phyloP scores from a whole-genome alignment of 2,888 invertebrate genomes.

The Andrena chrysosceles region DNA sequence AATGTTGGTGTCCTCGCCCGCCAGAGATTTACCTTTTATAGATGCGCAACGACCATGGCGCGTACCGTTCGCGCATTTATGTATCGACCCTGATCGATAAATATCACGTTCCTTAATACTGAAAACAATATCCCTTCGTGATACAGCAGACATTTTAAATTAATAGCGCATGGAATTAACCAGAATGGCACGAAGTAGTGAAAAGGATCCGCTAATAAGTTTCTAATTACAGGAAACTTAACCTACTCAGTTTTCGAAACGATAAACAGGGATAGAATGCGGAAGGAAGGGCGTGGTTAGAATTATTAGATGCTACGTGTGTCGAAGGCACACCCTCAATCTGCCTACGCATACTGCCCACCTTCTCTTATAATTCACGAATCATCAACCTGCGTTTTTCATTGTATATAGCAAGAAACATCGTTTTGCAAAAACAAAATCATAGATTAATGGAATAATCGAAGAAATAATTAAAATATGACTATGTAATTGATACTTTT shows the following conservation, averaged over 20 bases:
- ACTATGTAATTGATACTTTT: too few relatives aligned
- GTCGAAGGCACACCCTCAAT: conserved; percentile 69
- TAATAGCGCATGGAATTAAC: too few relatives aligned
- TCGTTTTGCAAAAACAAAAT: background rate
- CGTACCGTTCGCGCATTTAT: too few relatives aligned
- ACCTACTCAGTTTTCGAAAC: conserved; percentile 25
- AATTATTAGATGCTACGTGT: conserved; percentile 51
- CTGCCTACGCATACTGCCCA: conserved; percentile 64
- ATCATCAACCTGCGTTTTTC: conserved; percentile 12
- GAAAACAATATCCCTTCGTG: too few relatives aligned
- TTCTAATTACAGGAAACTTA: background rate
- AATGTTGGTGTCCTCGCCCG: background rate
- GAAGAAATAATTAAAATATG: too few relatives aligned
- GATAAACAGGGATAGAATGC: conserved; percentile 40
- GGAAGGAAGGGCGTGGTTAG: conserved; percentile 71
- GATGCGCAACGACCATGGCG: too few relatives aligned
- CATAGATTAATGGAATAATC: background rate
- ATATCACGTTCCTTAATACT: too few relatives aligned
- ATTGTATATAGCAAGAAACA: background rate
- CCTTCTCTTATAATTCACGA: conserved; percentile 55
- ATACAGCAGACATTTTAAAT: too few relatives aligned
- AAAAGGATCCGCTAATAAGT: background rate
- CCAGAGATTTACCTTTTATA: background rate
- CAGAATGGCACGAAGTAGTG: background rate
- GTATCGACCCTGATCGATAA: too few relatives aligned